phyloP scores from a whole-genome alignment of 2,888 invertebrate genomes.

The Eristalis arbustorum region DNA sequence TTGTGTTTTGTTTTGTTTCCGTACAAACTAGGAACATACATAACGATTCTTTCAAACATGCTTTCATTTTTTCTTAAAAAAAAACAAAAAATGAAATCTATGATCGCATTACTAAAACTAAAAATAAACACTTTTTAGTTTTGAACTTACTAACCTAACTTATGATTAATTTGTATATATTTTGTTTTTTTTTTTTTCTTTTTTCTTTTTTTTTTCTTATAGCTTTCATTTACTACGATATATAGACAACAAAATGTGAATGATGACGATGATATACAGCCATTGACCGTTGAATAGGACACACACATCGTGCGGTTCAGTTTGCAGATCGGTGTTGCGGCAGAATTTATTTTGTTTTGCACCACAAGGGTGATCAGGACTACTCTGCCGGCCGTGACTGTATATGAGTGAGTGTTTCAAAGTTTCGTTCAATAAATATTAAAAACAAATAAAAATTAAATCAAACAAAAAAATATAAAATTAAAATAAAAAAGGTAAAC shows the following conservation, averaged over 20 bases:
- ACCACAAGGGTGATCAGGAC: background rate
- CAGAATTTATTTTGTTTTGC: no score
- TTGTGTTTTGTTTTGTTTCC: constrained; percentile 7
- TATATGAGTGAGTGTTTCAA: constrained; percentile 24
- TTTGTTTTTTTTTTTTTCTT: constrained; percentile 18
- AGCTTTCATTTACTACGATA: constrained; percentile 21
- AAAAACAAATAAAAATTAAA: constrained; percentile 31
- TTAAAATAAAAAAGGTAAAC: constrained; percentile 9
- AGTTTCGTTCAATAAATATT: constrained; percentile 61
- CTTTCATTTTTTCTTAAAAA: constrained; percentile 21
- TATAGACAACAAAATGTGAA: constrained; percentile 54
- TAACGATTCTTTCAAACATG: constrained; percentile 45
- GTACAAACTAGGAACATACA: constrained; percentile 63
- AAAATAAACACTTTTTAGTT: constrained; percentile 29
- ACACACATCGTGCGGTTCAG: no score
- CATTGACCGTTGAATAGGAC: background rate
- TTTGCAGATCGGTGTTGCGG: no score
- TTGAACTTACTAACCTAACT: constrained; percentile 51
- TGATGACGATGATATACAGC: constrained; percentile 29
- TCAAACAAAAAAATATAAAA: background rate
- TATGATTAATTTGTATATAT: constrained; percentile 51
- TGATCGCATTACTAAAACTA: constrained; percentile 40
- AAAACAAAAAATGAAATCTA: constrained; percentile 24
- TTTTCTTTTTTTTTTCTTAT: constrained; percentile 30
- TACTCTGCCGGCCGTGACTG: background rate